Base-by-base conservation (phyloP, 2,797 vertebrate genomes). In the Calcarius lapponicus region DNA sequence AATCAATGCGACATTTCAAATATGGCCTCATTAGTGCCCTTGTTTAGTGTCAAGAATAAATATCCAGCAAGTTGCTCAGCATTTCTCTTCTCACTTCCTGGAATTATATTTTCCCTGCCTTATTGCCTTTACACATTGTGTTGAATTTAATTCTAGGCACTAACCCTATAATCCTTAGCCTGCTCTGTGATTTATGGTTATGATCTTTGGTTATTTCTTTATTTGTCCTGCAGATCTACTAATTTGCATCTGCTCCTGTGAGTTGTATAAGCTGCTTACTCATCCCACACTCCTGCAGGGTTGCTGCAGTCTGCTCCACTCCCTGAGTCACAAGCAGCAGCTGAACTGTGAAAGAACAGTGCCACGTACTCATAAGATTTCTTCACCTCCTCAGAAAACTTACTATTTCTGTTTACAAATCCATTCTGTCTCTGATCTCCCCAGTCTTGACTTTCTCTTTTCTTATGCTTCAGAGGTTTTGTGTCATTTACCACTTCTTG, bases 11-110 rank as follows among this genome's bases (percentile, higher is more conserved):
- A 75, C 80, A 38, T 96, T 93, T 94, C 58, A 94, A 88, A 92
- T 53, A 80, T 70, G 85, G 73, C 70, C 85, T 94, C 93, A 91
- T 92, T 93, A 92, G 58, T 85, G 76, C 65, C 91, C 91, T 94
- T 93, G 76, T 94, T 96, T 80, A 81, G 84, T 78, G 62, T 92
- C 72, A 81, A 70, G 51, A 90, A 88, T 80, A 94, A 74, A 76
- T 45, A 91, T 4, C 87, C 66, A 58, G 65, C 19, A 88, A 78
- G 69, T 73, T 58, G 42, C 56, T 92, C 57, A 80, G 61, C 47
- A 32, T 86, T 95, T 94, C 38, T 84, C 66, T 72, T 87, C 50
- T 74, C n/a, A 42, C 54, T 94, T 91, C 48, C 85, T 51, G 50
- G 85, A 95, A 83, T 90, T 81, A 17, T 9, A 47, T 70, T 72